These are phyloP conservation scores for Agonopterix alstromeriana DNA, from an alignment of 2,888 invertebrate species.

Conservation along the genomic window DNA sequence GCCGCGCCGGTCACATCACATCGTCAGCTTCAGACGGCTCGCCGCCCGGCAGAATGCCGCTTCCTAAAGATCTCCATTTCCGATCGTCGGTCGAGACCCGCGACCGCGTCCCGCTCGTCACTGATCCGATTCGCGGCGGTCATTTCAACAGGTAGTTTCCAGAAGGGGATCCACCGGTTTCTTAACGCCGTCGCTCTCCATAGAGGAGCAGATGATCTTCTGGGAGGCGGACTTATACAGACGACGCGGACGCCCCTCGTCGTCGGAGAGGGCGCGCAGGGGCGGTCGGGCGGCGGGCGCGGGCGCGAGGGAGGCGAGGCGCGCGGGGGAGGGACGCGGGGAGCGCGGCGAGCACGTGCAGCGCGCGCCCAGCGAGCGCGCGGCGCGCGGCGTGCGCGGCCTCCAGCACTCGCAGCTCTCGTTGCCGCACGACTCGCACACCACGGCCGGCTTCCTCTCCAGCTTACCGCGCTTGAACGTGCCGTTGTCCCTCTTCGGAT, in stretches of 20 bases:
- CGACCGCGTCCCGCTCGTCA: background rate
- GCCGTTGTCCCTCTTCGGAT: conserved; percentile 20
- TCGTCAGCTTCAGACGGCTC: conserved; percentile 4
- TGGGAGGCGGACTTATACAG: conserved; percentile 48
- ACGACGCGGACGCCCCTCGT: conserved; percentile 43
- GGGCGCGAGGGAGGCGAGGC: conserved; percentile 25
- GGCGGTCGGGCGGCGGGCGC: conserved; percentile 23
- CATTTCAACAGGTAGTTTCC: conserved; percentile 58
- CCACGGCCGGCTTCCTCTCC: conserved; percentile 37
- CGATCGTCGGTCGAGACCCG: background rate
- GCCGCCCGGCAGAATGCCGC: conserved; percentile 5
- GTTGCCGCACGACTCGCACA: conserved; percentile 42
- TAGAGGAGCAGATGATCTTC: conserved; percentile 27
- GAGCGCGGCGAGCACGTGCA: conserved; percentile 27
- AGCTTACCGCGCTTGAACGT: conserved; percentile 34
- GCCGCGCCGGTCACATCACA: conserved; percentile 4
- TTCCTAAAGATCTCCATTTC: background rate
- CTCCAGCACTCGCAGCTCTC: conserved; percentile 44
- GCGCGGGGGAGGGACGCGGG: conserved; percentile 23
- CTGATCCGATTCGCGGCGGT: background rate
- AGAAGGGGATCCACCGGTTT: conserved; percentile 48
- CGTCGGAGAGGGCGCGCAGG: conserved; percentile 39
- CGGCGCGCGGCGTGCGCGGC: conserved; percentile 19
- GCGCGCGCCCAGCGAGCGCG: conserved; percentile 18
- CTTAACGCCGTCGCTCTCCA: conserved; percentile 18